Base-by-base conservation (phyloP, 2,797 vertebrate species). In the Hipposideros larvatus region DNA sequence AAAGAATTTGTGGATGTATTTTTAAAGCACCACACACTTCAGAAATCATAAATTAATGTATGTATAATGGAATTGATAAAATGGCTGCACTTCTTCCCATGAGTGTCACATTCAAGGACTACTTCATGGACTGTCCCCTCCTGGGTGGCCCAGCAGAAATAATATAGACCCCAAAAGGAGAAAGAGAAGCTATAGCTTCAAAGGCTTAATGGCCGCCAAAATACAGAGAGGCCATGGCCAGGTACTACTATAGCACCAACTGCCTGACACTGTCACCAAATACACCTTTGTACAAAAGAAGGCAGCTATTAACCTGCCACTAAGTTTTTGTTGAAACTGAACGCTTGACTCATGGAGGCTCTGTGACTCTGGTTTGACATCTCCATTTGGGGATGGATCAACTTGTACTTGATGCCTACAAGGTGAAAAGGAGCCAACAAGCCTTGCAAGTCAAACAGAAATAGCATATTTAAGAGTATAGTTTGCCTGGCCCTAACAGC, bases 1-100 rank as follows among this genome's bases (percentile, higher is more conserved):
- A 78, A 48, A 78, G 34, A 80, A 66, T 57, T 34, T 84, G 10
- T 37, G n/a, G 21, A 79, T 11, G 77, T 28, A 68, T n/a, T 75
- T 84, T 77, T 53, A 78, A 84, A 70, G 24, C 34, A 77, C 10
- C 37, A 21, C 10, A 51, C 22, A 65, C 37, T 37, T 19, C 22
- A 95, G 90, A 53, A 92, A 70, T 51, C 83, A 88, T 53, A 34
- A 85, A 88, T 28, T 61, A 61, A 26, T 11, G 19, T n/a, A 48
- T 28, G 41, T n/a, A n/a, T 61, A 48, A 71, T 55, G 55, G 53
- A 78, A 34, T 11, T 53, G 26, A 48, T 66, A 37, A 37, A 21
- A n/a, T n/a, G 11, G 34, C 28, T 83, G 24, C 18, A 57, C 16
- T 37, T 66, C 18, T 55, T 66, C 68, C 48, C 21, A 3, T 73